Base-by-base conservation (phyloP, 2,888 invertebrate genomes). In the Ormia ochracea region DNA sequence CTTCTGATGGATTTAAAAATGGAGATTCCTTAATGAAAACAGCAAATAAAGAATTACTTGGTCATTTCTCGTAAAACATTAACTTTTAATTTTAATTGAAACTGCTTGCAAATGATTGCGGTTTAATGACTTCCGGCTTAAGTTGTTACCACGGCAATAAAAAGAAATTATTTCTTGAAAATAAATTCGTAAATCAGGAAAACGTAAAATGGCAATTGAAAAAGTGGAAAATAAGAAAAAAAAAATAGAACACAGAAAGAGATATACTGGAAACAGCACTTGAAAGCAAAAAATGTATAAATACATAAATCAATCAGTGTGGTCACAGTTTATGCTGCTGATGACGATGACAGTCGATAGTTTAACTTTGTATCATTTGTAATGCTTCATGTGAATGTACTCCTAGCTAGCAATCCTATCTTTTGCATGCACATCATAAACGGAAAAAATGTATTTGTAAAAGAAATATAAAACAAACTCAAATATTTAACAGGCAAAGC, bases 261-360 rank as follows among this genome's bases (percentile, higher is more conserved):
- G n/a, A 10, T 28, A 28, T 28, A 28, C 3, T 14, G 28, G 26
- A 48, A 26, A 26, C 7, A 26, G 14, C 23, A n/a, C 2, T 3
- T 14, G 0, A 26, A 23, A 23, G 28, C 6, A 9, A 58, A 14
- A 7, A 33, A 1, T 4, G 45, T 19, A 3, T 19, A 61, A 19
- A 5, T 14, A 31, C 52, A 56, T 69, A 56, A 69, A 69, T 56
- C 43, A 68, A 56, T 68, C 68, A 56, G 45, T 68, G 28, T 19
- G 26, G 26, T 41, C 54, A 33, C 45, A 31, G 23, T 43, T 61
- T 43, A 31, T 31, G 14, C 2, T 50, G 63, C 10, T 10, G 48
- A 17, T 23, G 54, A 33, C 23, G 38, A 52, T 31, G 41, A 31
- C 36, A 54, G 19, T 36, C 23, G 68, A 56, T 56, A 45, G 43